Percentiles rank a stretch among this genome's conserved stretches.
These are phyloP conservation scores for Drosophila lacertosa DNA, from an alignment of 1,140 invertebrate species.

Conservation along the genomic window DNA sequence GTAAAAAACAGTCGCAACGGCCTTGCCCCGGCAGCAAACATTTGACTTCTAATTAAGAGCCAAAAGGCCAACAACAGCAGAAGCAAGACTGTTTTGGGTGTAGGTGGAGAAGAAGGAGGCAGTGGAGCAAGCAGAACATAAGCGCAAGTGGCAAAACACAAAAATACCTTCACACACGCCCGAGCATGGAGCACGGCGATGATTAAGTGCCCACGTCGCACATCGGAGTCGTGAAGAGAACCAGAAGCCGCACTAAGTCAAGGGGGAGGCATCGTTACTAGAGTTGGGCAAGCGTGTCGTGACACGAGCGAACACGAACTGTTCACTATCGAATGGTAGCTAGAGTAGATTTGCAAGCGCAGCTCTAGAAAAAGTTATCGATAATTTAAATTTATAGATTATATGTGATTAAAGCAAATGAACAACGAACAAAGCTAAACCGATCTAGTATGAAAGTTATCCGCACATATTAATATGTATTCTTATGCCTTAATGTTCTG, in stretches of 20 bases:
- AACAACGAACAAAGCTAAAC: too few species aligned
- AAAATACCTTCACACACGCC: slow-evolving; percentile 38
- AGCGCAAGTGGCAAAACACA: slow-evolving; percentile 57
- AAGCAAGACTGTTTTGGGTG: slow-evolving; percentile 9
- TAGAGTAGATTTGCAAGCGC: too few species aligned
- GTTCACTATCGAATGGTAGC: too few species aligned
- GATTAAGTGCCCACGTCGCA: slow-evolving; percentile 72
- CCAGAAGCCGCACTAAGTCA: not conserved
- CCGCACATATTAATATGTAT: too few species aligned
- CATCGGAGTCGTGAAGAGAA: slow-evolving; percentile 8
- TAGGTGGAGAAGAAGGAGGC: not conserved
- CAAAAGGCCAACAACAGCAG: slow-evolving; percentile 26
- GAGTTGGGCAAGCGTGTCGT: not conserved
- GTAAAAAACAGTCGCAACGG: slow-evolving; percentile 61
- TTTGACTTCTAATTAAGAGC: slow-evolving; percentile 77
- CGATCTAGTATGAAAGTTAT: too few species aligned
- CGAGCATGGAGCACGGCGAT: slow-evolving; percentile 39
- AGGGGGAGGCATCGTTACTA: not conserved
- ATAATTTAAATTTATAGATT: too few species aligned
- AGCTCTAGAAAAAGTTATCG: too few species aligned
- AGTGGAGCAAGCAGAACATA: slow-evolving; percentile 17
- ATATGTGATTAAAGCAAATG: too few species aligned
- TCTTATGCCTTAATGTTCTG: not conserved
- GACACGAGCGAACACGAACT: not conserved
- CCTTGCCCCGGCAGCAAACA: slow-evolving; percentile 68